Conservation (phyloP, 2,888 invertebrate genomes). For the Trileptium ribeirensis region DNA sequence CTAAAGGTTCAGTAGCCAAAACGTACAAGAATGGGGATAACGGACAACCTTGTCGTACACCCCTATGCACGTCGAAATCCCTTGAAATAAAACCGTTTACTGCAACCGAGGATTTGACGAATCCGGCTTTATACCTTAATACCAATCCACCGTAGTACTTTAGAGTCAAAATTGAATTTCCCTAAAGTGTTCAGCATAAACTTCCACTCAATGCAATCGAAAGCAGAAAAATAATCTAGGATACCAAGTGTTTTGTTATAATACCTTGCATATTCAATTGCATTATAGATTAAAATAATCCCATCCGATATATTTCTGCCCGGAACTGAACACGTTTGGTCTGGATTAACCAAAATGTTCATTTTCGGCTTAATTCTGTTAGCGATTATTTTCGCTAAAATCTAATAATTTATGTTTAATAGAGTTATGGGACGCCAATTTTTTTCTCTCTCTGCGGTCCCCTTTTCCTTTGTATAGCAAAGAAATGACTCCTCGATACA, state of each 20-base stretch:
- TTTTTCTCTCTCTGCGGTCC: no score
- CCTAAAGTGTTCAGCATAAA: not conserved
- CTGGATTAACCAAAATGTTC: not conserved
- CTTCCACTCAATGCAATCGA: not conserved
- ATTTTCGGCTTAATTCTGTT: not conserved
- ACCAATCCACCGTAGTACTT: not conserved
- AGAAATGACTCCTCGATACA: constrained; percentile 1
- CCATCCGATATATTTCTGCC: not conserved
- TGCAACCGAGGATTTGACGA: not conserved
- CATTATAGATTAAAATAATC: not conserved
- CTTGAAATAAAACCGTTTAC: constrained; percentile 10
- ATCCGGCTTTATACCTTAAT: not conserved
- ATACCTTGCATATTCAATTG: not conserved
- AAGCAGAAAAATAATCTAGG: not conserved
- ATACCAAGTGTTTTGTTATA: not conserved
- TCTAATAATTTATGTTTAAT: constrained; percentile 6
- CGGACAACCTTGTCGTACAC: constrained; percentile 14
- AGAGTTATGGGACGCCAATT: not conserved
- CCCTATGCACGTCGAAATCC: not conserved
- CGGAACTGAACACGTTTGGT: not conserved
- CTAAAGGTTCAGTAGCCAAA: not conserved
- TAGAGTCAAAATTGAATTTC: not conserved
- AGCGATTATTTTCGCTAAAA: not conserved
- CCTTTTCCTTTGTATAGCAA: constrained; percentile 14
- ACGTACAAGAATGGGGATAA: constrained; percentile 6